These are phyloP conservation scores for Riptortus pedestris DNA, from an alignment of 1,140 invertebrate species.

Conservation along the genomic window DNA sequence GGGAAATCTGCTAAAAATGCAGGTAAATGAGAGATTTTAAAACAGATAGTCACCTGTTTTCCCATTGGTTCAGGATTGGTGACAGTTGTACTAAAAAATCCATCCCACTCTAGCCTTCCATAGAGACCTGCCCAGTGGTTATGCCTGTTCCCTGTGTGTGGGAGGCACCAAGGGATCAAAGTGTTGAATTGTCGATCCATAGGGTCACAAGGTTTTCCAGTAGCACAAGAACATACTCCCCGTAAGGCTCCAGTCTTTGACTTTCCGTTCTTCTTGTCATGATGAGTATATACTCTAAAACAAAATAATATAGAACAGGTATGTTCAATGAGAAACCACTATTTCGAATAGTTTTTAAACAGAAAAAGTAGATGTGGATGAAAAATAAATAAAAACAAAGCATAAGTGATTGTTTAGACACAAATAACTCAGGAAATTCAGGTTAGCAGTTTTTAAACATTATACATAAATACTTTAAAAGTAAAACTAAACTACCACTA, in stretches of 20 bases:
- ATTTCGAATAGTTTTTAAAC: no score
- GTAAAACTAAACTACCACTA: no score
- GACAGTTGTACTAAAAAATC: constrained; percentile 73
- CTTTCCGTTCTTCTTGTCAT: constrained; percentile 58
- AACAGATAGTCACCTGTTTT: constrained; percentile 63
- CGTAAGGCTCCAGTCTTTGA: constrained; percentile 46
- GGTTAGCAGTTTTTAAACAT: no score
- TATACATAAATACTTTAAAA: no score
- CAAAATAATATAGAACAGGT: no score
- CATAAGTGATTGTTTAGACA: no score
- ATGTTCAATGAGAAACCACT: no score
- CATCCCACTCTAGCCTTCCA: constrained; percentile 70
- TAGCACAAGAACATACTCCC: constrained; percentile 71
- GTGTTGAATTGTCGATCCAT: constrained; percentile 72
- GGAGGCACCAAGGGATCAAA: constrained; percentile 81
- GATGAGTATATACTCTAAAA: constrained; percentile 53
- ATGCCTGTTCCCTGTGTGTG: constrained; percentile 76
- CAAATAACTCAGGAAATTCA: no score
- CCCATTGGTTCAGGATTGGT: constrained; percentile 89
- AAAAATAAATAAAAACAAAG: no score
- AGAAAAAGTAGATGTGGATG: no score
- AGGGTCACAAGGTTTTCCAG: constrained; percentile 53
- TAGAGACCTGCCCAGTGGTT: constrained; percentile 71
- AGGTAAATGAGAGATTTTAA: no score
- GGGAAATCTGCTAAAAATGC: no score